phyloP scores from a whole-genome alignment of 2,797 vertebrate genomes.

The Scolopax bukidnonensis region DNA sequence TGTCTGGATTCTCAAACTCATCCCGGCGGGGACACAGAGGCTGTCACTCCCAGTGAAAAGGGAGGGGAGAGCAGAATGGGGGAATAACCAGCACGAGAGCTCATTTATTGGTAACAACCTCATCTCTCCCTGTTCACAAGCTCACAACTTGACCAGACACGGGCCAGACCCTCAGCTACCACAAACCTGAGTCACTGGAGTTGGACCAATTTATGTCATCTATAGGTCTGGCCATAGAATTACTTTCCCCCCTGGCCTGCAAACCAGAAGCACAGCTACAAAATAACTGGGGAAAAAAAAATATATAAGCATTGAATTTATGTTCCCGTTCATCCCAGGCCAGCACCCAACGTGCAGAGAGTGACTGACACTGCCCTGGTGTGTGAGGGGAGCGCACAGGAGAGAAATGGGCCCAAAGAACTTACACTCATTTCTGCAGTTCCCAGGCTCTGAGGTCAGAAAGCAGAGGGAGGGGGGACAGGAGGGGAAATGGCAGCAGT shows the following conservation, averaged over 20 bases:
- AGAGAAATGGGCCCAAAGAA: not conserved
- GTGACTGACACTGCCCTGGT: rapidly evolving
- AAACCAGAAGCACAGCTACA: not conserved
- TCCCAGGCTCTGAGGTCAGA: not conserved
- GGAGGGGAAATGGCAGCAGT: not conserved
- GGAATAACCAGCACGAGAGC: not conserved
- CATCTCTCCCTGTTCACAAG: not conserved
- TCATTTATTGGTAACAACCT: not conserved
- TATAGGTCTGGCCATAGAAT: not conserved
- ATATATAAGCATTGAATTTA: not conserved
- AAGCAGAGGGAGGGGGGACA: not conserved
- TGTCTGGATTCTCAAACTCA: not conserved
- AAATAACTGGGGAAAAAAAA: not conserved
- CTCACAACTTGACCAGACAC: not conserved
- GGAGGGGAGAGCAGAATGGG: rapidly evolving
- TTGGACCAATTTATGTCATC: not conserved
- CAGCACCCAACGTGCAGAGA: not conserved
- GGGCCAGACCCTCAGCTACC: not conserved
- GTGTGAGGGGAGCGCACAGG: rapidly evolving
- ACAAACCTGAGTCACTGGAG: rapidly evolving
- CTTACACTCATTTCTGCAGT: not conserved
- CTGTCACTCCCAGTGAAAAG: not conserved
- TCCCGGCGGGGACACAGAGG: rapidly evolving
- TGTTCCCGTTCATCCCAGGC: not conserved
- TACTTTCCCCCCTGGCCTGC: not conserved